Percentiles rank a stretch among this genome's conserved stretches.
Evolutionary conservation across 2,797 vertebrate species (phyloP).

Genomic region (Channa striata): DNA sequence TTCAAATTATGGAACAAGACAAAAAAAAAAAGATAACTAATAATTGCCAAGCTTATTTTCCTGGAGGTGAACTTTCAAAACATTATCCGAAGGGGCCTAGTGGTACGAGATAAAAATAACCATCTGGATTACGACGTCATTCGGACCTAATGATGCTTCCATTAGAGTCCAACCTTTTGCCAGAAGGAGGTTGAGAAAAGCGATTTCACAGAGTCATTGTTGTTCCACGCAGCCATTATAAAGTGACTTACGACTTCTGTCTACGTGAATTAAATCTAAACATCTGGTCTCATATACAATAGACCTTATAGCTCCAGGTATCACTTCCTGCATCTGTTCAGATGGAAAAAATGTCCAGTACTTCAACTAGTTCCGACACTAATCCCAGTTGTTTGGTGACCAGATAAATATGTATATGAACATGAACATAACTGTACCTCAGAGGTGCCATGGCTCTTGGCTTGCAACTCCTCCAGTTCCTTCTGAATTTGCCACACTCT

Average conservation of each 20-base stretch:
- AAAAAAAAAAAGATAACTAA: conserved; percentile 23
- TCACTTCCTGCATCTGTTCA: conserved; percentile 40
- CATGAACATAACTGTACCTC: conserved; percentile 63
- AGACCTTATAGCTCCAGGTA: conserved; percentile 32
- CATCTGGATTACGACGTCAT: conserved; percentile 42
- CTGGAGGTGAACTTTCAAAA: conserved; percentile 53
- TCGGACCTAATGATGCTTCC: conserved; percentile 57
- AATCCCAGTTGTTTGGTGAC: conserved; percentile 38
- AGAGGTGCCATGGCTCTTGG: conserved; percentile 65
- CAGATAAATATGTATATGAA: conserved; percentile 4
- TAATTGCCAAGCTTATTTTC: conserved; percentile 44
- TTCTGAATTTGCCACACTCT: conserved; percentile 92
- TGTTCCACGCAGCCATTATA: conserved; percentile 39
- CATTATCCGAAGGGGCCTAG: conserved; percentile 1
- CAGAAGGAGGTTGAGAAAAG: conserved; percentile 38
- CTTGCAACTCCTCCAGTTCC: conserved; percentile 88
- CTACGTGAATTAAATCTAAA: conserved; percentile 41
- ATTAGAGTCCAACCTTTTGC: conserved; percentile 51
- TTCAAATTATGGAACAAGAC: conserved; percentile 55
- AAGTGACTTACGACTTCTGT: conserved; percentile 56
- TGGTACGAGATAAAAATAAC: conserved; percentile 19
- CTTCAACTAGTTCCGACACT: conserved; percentile 19
- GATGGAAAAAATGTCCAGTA: conserved; percentile 5
- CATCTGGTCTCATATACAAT: conserved; percentile 27
- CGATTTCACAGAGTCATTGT: conserved; percentile 40